Conservation (phyloP, 2,888 invertebrate species). For the Ommatoiulus sabulosus region DNA sequence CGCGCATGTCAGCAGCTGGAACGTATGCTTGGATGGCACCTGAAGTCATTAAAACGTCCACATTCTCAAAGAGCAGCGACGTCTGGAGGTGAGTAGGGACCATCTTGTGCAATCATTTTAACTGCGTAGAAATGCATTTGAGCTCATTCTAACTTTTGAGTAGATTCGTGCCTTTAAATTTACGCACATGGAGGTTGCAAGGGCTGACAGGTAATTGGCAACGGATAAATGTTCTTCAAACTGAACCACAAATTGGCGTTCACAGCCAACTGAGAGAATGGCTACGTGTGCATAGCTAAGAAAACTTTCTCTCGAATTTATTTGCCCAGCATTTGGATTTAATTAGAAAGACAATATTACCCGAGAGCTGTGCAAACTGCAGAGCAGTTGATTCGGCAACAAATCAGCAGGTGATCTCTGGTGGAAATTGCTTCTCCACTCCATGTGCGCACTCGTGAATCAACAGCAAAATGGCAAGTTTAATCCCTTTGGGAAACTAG, state of each 20-base stretch:
- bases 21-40: slow-evolving; percentile 99
- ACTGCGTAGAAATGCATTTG: too few relatives aligned
- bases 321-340: not conserved
- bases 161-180: too few relatives aligned
- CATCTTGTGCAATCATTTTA: too few relatives aligned
- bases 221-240: not conserved
- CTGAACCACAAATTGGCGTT: not conserved
- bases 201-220: too few relatives aligned
- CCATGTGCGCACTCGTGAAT: not conserved
- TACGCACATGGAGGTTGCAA: too few relatives aligned
- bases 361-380: not conserved
- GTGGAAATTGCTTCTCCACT: not conserved
- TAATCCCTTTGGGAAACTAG: not conserved
- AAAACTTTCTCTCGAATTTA: not conserved
- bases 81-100: slow-evolving; percentile 89
- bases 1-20: slow-evolving; percentile 96
- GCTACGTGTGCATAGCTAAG: not conserved
- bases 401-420: not conserved
- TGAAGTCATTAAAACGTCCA: slow-evolving; percentile 91
- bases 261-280: not conserved
- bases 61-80: slow-evolving; percentile 93
- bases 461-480: not conserved
- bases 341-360: not conserved
- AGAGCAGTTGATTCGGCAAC: not conserved
- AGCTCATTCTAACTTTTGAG: too few relatives aligned